phyloP scores from a whole-genome alignment of 2,888 invertebrate species.

The Hyposoter didymator region DNA sequence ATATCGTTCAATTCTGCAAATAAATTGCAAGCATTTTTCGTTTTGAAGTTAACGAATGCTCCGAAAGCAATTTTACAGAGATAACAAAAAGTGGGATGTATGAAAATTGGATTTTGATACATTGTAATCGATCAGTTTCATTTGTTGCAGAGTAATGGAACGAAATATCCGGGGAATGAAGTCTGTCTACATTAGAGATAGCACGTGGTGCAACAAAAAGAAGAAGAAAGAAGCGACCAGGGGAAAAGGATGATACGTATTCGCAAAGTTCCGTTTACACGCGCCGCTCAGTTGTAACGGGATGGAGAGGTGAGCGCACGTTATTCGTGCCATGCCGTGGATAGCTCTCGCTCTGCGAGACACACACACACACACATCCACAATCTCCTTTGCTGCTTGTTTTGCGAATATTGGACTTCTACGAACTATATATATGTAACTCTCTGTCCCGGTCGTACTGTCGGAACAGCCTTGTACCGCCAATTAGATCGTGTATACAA shows the following conservation, averaged over 20 bases:
- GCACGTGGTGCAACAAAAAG: conserved; percentile 8
- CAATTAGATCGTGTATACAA: conserved; percentile 67
- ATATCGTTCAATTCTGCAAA: neutral
- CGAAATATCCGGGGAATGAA: conserved; percentile 8
- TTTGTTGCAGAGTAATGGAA: neutral
- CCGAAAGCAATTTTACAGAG: neutral
- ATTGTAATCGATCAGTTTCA: neutral
- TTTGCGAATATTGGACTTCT: conserved; percentile 60
- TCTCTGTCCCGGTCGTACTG: conserved; percentile 45
- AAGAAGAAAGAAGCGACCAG: neutral
- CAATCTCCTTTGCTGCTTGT: conserved; percentile 28
- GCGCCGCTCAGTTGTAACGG: conserved; percentile 51
- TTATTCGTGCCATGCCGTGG: conserved; percentile 67
- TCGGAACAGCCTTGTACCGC: conserved; percentile 62
- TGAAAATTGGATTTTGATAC: neutral
- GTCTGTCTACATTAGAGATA: conserved; percentile 38
- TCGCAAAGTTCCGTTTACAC: conserved; percentile 56
- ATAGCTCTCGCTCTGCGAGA: conserved; percentile 56
- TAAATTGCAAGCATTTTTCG: neutral
- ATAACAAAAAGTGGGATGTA: too few relatives aligned
- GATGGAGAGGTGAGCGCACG: conserved; percentile 56
- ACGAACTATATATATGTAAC: conserved; percentile 36
- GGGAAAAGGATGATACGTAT: conserved; percentile 37
- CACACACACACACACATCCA: conserved; percentile 9
- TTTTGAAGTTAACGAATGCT: neutral